Percentiles rank a stretch among this genome's conserved stretches.
Evolutionary conservation across 2,113 vertebrate species (phyloP).

Genomic region (Leucopsar rothschildi): DNA sequence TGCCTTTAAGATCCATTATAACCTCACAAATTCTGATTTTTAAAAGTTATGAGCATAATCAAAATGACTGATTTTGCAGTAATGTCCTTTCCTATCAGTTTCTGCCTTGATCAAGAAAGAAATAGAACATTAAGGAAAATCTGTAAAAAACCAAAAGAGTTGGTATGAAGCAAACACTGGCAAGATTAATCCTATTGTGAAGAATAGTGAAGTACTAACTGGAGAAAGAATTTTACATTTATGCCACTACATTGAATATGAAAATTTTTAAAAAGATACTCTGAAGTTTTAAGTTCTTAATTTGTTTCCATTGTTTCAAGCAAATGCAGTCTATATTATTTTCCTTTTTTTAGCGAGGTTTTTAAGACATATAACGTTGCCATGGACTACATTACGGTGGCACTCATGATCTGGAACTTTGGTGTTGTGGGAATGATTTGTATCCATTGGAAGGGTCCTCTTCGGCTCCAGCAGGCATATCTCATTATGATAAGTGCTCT

Average conservation of each 20-base stretch:
- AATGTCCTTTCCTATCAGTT: neutral
- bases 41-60: neutral
- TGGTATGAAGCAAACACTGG: neutral
- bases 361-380: slow-evolving; percentile 99
- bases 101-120: neutral
- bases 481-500: slow-evolving; percentile 99
- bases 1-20: neutral
- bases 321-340: neutral
- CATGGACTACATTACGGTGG: slow-evolving; percentile 93
- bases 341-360: slow-evolving; percentile 77
- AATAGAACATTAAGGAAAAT: neutral
- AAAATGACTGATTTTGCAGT: neutral
- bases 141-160: neutral
- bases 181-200: neutral
- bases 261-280: neutral
- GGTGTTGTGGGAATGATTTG: slow-evolving; percentile 98
- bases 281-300: neutral
- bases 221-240: neutral
- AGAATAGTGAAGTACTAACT: neutral
- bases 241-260: neutral
- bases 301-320: slow-evolving; percentile 7
- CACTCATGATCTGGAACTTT: slow-evolving; percentile 94
- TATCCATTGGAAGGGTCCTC: slow-evolving; percentile 97
- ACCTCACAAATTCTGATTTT: neutral
- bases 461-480: slow-evolving; percentile 96